A percentile compares a stretch with the other conserved stretches of the same genome.
phyloP scores from a whole-genome alignment of 2,888 invertebrate genomes.

The Rhopalosiphum nymphaeae region DNA sequence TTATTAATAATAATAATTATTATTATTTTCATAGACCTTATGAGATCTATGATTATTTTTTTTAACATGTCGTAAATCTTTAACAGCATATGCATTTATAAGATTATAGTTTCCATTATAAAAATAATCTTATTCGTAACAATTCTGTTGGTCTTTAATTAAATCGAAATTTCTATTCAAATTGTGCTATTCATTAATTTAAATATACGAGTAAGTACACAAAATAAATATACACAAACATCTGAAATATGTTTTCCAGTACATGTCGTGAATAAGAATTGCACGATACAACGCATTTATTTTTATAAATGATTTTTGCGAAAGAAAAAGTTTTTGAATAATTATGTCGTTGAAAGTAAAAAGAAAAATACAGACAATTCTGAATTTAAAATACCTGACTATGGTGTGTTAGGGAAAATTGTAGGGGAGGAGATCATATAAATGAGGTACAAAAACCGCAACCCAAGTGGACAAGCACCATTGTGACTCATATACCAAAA shows the following conservation, averaged over 20 bases:
- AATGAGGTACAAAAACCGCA: neutral
- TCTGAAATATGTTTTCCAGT: neutral
- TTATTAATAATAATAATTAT: neutral
- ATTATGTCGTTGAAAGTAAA: neutral
- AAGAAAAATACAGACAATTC: neutral
- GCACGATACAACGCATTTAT: neutral
- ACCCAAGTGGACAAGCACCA: neutral
- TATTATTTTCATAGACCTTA: neutral
- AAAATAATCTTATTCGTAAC: neutral
- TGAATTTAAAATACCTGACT: neutral
- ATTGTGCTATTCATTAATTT: neutral
- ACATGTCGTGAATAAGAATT: neutral
- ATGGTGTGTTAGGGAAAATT: neutral
- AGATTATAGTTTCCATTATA: neutral
- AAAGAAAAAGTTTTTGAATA: neutral
- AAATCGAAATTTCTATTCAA: neutral
- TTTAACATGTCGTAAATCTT: neutral
- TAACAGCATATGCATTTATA: neutral
- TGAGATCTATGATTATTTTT: neutral
- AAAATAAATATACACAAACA: neutral
- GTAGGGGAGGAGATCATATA: neutral
- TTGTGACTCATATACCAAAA: conserved; percentile 1
- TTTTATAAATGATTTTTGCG: neutral
- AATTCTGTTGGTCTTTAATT: neutral
- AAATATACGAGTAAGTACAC: neutral